These are phyloP conservation scores for Labroides dimidiatus DNA, from an alignment of 2,797 vertebrate genomes.

Conservation along the genomic window DNA sequence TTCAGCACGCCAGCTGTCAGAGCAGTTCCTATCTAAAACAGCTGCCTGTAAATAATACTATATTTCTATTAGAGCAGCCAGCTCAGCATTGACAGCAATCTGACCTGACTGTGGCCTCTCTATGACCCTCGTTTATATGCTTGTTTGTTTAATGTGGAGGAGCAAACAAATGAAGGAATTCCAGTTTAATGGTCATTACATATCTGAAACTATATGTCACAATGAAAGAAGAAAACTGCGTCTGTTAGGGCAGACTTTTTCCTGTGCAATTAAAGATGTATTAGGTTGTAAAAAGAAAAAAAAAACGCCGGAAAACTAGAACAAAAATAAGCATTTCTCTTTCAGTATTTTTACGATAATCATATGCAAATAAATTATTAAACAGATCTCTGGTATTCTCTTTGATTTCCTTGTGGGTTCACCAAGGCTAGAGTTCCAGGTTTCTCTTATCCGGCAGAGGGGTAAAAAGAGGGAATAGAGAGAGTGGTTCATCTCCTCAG, in stretches of 20 bases:
- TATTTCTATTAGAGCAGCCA: constrained; percentile 69
- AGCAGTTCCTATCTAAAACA: constrained; percentile 62
- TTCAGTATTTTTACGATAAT: constrained; percentile 86
- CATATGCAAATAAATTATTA: constrained; percentile 87
- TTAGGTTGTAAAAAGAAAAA: constrained; percentile 74
- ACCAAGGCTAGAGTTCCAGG: constrained; percentile 66
- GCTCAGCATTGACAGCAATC: constrained; percentile 57
- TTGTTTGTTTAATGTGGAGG: constrained; percentile 73
- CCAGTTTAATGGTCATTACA: constrained; percentile 62
- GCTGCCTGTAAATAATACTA: constrained; percentile 75
- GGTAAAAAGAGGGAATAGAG: constrained; percentile 68
- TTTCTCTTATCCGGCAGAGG: constrained; percentile 61
- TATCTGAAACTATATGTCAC: constrained; percentile 71
- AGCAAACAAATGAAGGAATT: constrained; percentile 63
- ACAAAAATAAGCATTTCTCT: constrained; percentile 82
- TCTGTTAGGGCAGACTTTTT: constrained; percentile 72
- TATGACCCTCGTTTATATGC: constrained; percentile 72
- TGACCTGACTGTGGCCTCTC: constrained; percentile 61
- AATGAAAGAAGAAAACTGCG: constrained; percentile 72
- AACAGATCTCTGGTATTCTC: constrained; percentile 79
- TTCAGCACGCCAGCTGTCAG: constrained; percentile 63
- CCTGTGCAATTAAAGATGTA: constrained; percentile 81
- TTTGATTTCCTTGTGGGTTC: constrained; percentile 78
- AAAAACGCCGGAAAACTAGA: constrained; percentile 67
- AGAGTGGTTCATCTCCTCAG: constrained; percentile 66